Percentiles rank a stretch among this genome's conserved stretches.
Conservation (phyloP, 2,113 vertebrate genomes). For the Chaenocephalus aceratus region DNA sequence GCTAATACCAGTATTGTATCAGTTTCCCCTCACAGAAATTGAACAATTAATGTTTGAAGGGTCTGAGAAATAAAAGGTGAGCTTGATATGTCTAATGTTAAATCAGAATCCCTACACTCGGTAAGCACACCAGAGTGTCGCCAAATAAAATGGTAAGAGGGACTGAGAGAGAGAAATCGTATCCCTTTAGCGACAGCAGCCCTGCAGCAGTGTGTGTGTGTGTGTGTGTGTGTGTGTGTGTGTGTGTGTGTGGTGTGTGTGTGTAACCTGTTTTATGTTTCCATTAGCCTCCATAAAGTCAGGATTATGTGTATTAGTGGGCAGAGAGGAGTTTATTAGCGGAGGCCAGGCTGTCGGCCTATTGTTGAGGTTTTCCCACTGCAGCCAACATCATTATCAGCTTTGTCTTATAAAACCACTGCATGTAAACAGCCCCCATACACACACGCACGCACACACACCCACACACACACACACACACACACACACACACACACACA, state of each 20-base stretch:
- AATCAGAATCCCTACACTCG: background rate
- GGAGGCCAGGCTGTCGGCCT: conserved; percentile 48
- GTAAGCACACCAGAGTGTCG: background rate
- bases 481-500: conserved; percentile 11
- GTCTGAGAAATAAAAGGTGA: background rate
- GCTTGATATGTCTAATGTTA: background rate
- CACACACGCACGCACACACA: conserved; percentile 21
- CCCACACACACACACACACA: conserved; percentile 21
- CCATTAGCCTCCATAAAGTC: conserved; percentile 53
- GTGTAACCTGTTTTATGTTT: conserved; percentile 39
- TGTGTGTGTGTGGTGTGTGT: conserved; percentile 39
- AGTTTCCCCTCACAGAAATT: too few species aligned
- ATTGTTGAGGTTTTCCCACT: conserved; percentile 73
- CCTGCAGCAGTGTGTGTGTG: conserved; percentile 2
- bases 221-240: conserved; percentile 2
- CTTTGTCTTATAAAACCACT: conserved; percentile 61
- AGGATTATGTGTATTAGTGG: conserved; percentile 60
- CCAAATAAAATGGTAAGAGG: background rate
- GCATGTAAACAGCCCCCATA: conserved; percentile 31
- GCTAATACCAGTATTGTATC: too few species aligned
- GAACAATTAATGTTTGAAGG: background rate
- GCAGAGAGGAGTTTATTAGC: conserved; percentile 63
- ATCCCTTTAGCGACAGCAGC: background rate
- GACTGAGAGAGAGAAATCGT: background rate
- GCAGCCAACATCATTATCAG: conserved; percentile 72